These are phyloP conservation scores for Felis chaus DNA, from an alignment of 2,113 vertebrate genomes.

Conservation along the genomic window DNA sequence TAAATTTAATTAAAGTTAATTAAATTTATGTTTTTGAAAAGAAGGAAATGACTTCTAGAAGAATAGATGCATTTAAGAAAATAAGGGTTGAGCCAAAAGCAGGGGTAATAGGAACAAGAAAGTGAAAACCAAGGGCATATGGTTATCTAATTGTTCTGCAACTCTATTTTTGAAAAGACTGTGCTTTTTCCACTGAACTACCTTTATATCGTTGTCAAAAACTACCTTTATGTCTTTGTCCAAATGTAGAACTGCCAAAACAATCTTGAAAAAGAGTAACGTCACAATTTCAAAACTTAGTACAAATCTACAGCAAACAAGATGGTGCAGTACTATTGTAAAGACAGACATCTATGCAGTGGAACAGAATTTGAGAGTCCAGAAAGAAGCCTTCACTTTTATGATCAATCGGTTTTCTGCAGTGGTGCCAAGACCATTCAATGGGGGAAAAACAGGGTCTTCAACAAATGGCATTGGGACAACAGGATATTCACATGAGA, in stretches of 20 bases:
- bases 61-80: slow-evolving; percentile 47
- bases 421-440: neutral
- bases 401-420: neutral
- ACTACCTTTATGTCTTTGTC: neutral
- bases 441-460: neutral
- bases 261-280: neutral
- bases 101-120: neutral
- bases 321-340: neutral
- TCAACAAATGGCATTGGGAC: neutral
- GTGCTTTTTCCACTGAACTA: neutral
- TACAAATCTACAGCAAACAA: neutral
- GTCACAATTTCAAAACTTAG: neutral
- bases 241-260: neutral
- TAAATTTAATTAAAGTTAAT: slow-evolving; percentile 29
- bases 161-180: neutral
- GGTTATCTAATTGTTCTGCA: neutral
- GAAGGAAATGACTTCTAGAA: slow-evolving; percentile 10
- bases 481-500: neutral
- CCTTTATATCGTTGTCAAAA: neutral
- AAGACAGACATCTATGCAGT: neutral
- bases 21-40: slow-evolving; percentile 37
- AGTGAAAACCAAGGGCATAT: neutral
- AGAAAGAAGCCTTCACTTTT: neutral
- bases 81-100: neutral
- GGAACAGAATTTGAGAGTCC: neutral